These are phyloP conservation scores for Lathronympha strigana DNA, from an alignment of 2,888 invertebrate species.

Conservation along the genomic window DNA sequence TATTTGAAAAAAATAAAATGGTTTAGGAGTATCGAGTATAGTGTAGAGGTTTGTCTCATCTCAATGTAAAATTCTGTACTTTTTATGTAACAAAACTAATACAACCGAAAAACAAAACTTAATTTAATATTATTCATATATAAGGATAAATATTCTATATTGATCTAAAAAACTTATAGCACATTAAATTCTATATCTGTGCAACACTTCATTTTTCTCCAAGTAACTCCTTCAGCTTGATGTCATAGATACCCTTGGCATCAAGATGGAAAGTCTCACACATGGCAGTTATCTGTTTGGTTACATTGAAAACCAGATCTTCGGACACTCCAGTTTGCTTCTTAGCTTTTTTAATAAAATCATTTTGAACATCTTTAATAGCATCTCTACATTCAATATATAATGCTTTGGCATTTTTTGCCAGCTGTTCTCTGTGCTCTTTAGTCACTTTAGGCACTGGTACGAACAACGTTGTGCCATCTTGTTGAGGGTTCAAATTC, in stretches of 20 bases:
- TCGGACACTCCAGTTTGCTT: slow-evolving; percentile 87
- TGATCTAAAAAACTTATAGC: not conserved
- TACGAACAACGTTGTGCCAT: slow-evolving; percentile 94
- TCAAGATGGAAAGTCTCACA: slow-evolving; percentile 86
- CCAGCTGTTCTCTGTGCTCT: slow-evolving; percentile 94
- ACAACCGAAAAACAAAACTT: not conserved
- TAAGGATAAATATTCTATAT: not conserved
- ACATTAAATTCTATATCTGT: not conserved
- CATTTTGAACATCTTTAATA: slow-evolving; percentile 90
- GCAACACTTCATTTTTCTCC: slow-evolving; percentile 72
- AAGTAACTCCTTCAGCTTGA: slow-evolving; percentile 91
- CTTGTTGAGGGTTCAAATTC: slow-evolving; percentile 97
- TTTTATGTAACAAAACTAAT: too few species aligned
- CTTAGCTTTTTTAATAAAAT: slow-evolving; percentile 88
- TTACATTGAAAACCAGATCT: slow-evolving; percentile 87
- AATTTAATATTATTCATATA: not conserved
- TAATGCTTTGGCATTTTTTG: slow-evolving; percentile 93
- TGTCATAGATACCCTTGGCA: slow-evolving; percentile 76
- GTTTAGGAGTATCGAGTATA: too few species aligned
- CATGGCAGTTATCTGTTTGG: slow-evolving; percentile 88
- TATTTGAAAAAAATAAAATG: too few species aligned
- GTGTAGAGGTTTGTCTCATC: too few species aligned
- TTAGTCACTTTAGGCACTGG: slow-evolving; percentile 96
- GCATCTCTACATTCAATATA: slow-evolving; percentile 91
- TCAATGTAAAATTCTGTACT: too few species aligned